phyloP scores from a whole-genome alignment of 1,140 invertebrate species.

The Penaeus chinensis region DNA sequence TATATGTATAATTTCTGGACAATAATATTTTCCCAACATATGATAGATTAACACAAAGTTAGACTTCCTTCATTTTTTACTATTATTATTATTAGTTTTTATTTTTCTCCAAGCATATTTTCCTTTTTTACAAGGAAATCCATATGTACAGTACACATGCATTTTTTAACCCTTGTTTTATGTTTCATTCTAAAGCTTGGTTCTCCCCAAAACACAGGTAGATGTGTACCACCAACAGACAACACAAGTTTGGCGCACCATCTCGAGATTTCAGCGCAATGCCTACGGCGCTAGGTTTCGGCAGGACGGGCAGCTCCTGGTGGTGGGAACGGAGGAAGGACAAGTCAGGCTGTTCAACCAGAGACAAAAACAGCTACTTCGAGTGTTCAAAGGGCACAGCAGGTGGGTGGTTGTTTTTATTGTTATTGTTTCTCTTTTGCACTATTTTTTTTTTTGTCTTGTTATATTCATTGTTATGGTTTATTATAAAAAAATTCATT shows the following conservation, averaged over 20 bases:
- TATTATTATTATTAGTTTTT: neutral
- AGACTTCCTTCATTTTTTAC: neutral
- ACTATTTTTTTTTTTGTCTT: too few relatives aligned
- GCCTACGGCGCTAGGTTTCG: slow-evolving; percentile 90
- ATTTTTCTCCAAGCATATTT: neutral
- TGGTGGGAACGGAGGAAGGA: slow-evolving; percentile 89
- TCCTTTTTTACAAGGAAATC: neutral
- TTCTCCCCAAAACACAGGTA: slow-evolving; percentile 31
- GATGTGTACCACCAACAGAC: slow-evolving; percentile 52
- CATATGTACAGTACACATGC: neutral
- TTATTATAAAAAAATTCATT: too few relatives aligned
- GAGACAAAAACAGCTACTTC: slow-evolving; percentile 79
- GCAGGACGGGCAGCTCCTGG: slow-evolving; percentile 85
- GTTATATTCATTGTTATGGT: too few relatives aligned
- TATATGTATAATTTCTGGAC: too few relatives aligned
- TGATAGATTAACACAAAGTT: too few relatives aligned
- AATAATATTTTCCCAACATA: too few relatives aligned
- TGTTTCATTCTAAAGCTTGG: neutral
- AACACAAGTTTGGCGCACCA: slow-evolving; percentile 64
- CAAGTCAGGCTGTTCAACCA: slow-evolving; percentile 90
- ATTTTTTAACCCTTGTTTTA: neutral
- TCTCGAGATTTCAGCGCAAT: slow-evolving; percentile 86
- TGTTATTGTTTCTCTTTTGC: neutral
- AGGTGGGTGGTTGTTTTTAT: slow-evolving; percentile 67
- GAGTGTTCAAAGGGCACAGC: slow-evolving; percentile 78